phyloP scores from a whole-genome alignment of 1,140 invertebrate species.

The Aphelinus certus region DNA sequence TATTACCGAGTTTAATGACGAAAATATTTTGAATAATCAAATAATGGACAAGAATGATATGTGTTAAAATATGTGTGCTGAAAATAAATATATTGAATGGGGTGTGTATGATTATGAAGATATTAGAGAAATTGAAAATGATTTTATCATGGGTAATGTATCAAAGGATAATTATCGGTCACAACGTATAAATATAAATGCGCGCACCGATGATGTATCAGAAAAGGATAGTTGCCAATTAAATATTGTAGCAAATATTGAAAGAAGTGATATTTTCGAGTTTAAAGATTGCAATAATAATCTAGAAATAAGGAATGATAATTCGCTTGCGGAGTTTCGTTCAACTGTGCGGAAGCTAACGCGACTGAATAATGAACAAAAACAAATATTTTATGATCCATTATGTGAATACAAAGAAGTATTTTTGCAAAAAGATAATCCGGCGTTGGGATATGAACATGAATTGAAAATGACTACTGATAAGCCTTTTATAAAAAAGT shows the following conservation, averaged over 20 bases:
- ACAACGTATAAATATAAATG: too few species aligned
- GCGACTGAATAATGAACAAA: slow-evolving; percentile 11
- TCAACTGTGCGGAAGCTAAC: background rate
- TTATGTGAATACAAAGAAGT: slow-evolving; percentile 31
- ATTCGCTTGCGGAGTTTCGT: background rate
- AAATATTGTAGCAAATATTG: too few species aligned
- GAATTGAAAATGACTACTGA: background rate
- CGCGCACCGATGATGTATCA: too few species aligned
- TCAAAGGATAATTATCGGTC: too few species aligned
- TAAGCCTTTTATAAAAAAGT: background rate
- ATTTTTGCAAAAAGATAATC: slow-evolving; percentile 33
- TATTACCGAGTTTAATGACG: slow-evolving; percentile 15
- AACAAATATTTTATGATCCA: slow-evolving; percentile 24
- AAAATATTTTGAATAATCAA: slow-evolving; percentile 15
- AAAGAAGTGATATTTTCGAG: background rate
- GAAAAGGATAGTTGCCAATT: too few species aligned
- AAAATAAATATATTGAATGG: background rate
- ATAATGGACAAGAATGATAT: background rate
- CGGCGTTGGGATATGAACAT: slow-evolving; percentile 9
- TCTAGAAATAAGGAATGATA: background rate
- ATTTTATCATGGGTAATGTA: background rate
- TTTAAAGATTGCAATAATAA: background rate
- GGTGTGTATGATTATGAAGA: background rate
- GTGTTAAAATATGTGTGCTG: background rate
- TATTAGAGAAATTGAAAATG: background rate